These are phyloP conservation scores for Steatocranus sp. DNA, from an alignment of 2,797 vertebrate genomes.

Conservation along the genomic window DNA sequence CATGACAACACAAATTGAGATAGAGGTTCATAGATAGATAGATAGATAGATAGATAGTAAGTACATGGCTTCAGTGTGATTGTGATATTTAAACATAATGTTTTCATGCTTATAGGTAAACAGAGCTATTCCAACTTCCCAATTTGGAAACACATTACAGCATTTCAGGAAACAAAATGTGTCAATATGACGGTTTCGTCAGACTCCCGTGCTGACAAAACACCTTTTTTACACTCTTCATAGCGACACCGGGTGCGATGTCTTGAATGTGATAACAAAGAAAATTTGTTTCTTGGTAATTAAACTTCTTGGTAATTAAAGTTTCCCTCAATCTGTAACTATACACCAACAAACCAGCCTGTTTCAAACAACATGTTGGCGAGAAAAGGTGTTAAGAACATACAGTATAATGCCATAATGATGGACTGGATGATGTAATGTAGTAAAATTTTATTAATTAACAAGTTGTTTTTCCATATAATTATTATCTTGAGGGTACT, in stretches of 20 bases:
- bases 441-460: background rate
- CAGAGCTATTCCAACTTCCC: background rate
- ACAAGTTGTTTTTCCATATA: background rate
- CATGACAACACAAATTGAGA: slow-evolving; percentile 38
- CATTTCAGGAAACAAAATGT: background rate
- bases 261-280: slow-evolving; percentile 7
- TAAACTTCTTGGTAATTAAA: too few relatives aligned
- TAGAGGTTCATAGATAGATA: background rate
- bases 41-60: background rate
- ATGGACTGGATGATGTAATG: background rate
- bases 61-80: background rate
- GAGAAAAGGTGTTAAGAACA: background rate
- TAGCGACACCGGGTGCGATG: background rate
- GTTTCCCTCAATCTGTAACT: background rate
- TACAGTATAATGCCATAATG: background rate
- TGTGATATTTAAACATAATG: background rate
- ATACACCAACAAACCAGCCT: background rate
- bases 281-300: background rate
- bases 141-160: background rate
- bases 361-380: background rate
- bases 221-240: slow-evolving; percentile 3
- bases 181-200: background rate
- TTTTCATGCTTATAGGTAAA: background rate
- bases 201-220: background rate
- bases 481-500: background rate